A percentile compares a stretch with the other conserved stretches of the same genome.
Conservation (phyloP, 2,797 vertebrate species). For the Aeoliscus strigatus region DNA sequence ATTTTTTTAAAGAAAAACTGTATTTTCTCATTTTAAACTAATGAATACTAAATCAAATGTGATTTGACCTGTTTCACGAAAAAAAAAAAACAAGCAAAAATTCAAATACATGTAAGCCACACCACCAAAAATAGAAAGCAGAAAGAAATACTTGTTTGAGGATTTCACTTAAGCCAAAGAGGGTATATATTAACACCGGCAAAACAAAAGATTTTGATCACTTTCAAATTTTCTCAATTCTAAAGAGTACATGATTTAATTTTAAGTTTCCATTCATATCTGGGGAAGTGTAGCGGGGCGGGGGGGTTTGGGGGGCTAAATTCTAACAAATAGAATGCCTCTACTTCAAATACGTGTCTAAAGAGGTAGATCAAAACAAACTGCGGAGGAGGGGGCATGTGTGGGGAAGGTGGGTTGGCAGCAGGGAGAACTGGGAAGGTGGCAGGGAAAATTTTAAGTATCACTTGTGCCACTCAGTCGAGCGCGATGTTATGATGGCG, state of each 20-base stretch:
- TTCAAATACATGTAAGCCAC: constrained; percentile 77
- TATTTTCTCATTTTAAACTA: constrained; percentile 69
- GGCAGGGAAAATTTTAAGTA: constrained; percentile 68
- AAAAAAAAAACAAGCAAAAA: constrained; percentile 79
- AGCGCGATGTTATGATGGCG: constrained; percentile 72
- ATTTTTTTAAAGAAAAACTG: constrained; percentile 1
- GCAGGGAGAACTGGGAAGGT: constrained; percentile 18
- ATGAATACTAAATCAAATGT: constrained; percentile 73
- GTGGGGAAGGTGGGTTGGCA: constrained; percentile 19
- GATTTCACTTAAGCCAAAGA: constrained; percentile 82
- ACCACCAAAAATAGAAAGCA: constrained; percentile 76
- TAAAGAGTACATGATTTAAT: constrained; percentile 83
- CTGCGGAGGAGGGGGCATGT: constrained; percentile 54
- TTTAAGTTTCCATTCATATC: constrained; percentile 43
- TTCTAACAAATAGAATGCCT: constrained; percentile 84
- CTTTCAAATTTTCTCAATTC: constrained; percentile 73
- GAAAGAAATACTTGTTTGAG: constrained; percentile 84
- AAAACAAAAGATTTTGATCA: constrained; percentile 77
- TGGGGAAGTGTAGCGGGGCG: constrained; percentile 40
- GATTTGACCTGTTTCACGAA: constrained; percentile 72
- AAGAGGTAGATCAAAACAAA: constrained; percentile 95
- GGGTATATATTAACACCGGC: constrained; percentile 75
- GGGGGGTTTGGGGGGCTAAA: constrained; percentile 75
- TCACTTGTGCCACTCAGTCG: constrained; percentile 83
- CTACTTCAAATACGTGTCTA: constrained; percentile 89